Evolutionary conservation across 2,797 vertebrate species (phyloP).

Genomic region (Acanthornis magna): DNA sequence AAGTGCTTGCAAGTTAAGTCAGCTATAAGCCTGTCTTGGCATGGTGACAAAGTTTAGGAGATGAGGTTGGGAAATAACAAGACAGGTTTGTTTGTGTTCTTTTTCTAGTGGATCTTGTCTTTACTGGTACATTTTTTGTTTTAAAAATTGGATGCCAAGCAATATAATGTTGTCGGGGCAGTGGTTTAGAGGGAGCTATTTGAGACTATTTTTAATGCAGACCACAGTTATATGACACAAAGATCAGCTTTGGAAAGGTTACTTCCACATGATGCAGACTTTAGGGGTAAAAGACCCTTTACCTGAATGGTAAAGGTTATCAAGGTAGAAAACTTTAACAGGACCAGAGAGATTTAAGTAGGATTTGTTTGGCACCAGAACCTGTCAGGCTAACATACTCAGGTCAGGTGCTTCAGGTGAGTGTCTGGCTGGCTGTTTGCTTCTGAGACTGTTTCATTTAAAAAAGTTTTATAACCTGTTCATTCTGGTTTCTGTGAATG

Average conservation of each 20-base stretch:
- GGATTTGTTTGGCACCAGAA: neutral
- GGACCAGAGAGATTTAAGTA: neutral
- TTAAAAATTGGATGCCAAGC: neutral
- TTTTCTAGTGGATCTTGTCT: neutral
- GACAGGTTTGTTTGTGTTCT: neutral
- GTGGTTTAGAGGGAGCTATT: neutral
- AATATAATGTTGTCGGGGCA: neutral
- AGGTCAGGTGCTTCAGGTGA: neutral
- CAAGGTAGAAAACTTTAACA: neutral
- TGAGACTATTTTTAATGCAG: neutral
- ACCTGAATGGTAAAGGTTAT: neutral
- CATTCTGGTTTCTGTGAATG: neutral
- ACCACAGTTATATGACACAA: neutral
- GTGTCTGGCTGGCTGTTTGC: neutral
- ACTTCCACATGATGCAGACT: neutral
- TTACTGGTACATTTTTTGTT: neutral
- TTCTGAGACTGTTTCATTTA: neutral
- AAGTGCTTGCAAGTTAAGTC: conserved; percentile 10
- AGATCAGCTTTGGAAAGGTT: neutral
- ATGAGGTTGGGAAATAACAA: neutral
- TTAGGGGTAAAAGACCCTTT: neutral
- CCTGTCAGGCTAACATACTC: neutral
- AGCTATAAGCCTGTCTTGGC: neutral
- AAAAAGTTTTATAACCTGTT: neutral
- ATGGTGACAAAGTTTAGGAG: neutral